Conservation (phyloP, 1,140 invertebrate species). For the Thereuonema tuberculata region DNA sequence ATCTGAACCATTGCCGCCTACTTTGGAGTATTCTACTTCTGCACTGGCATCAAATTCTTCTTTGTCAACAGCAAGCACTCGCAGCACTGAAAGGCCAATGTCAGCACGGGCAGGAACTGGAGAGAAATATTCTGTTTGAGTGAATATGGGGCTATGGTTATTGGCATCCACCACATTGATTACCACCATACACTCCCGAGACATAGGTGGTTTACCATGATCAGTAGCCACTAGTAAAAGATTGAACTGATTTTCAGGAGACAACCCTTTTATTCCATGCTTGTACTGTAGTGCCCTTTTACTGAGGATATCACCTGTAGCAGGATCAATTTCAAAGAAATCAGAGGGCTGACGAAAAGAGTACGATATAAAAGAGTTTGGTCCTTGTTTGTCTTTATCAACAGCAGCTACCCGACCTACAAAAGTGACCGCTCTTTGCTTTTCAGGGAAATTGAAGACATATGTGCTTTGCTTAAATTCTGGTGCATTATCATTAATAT, state of each 20-base stretch:
- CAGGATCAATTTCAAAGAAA: slow-evolving; percentile 76
- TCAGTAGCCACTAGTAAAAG: slow-evolving; percentile 75
- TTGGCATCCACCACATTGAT: slow-evolving; percentile 85
- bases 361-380: slow-evolving; percentile 87
- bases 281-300: slow-evolving; percentile 69
- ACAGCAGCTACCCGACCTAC: slow-evolving; percentile 77
- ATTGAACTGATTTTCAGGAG: slow-evolving; percentile 74
- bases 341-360: slow-evolving; percentile 77
- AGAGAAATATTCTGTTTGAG: slow-evolving; percentile 49
- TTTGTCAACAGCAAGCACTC: slow-evolving; percentile 58
- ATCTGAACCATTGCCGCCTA: slow-evolving; percentile 59
- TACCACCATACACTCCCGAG: slow-evolving; percentile 61
- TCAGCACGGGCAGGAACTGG: slow-evolving; percentile 63
- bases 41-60: slow-evolving; percentile 72
- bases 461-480: slow-evolving; percentile 78
- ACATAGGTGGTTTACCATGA: slow-evolving; percentile 82
- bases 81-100: slow-evolving; percentile 47
- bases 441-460: slow-evolving; percentile 77
- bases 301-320: slow-evolving; percentile 75
- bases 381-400: slow-evolving; percentile 80
- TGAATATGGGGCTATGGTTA: slow-evolving; percentile 71
- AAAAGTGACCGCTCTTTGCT: slow-evolving; percentile 57
- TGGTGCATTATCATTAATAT: slow-evolving; percentile 87
- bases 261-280: slow-evolving; percentile 49
- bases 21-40: slow-evolving; percentile 64